Conservation (phyloP, 2,888 invertebrate genomes). For the Nematopogon swammerdamellus region DNA sequence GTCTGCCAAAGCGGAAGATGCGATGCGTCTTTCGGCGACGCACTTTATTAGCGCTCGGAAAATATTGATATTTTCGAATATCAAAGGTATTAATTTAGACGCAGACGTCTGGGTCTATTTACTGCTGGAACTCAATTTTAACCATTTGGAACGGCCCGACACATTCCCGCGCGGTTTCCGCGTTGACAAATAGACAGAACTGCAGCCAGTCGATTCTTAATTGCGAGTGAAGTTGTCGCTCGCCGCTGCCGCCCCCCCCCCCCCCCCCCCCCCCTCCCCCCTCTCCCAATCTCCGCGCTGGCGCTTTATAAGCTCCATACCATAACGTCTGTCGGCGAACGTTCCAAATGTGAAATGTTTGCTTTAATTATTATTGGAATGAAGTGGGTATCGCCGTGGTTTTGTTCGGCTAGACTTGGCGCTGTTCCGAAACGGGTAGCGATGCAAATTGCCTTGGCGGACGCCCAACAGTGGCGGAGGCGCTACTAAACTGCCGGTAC, state of each 20-base stretch:
- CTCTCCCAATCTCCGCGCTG: slow-evolving; percentile 20
- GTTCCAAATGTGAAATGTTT: slow-evolving; percentile 51
- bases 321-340: slow-evolving; percentile 47
- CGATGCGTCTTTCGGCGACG: slow-evolving; percentile 25
- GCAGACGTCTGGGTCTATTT: slow-evolving; percentile 28
- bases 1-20: slow-evolving; percentile 45
- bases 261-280: not conserved
- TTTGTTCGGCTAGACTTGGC: slow-evolving; percentile 59
- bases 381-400: slow-evolving; percentile 54
- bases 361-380: slow-evolving; percentile 59
- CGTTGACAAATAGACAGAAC: slow-evolving; percentile 47
- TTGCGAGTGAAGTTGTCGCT: slow-evolving; percentile 27
- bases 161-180: slow-evolving; percentile 28
- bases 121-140: slow-evolving; percentile 19
- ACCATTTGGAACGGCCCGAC: slow-evolving; percentile 45
- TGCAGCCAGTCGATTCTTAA: slow-evolving; percentile 42
- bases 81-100: slow-evolving; percentile 52
- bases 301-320: slow-evolving; percentile 56
- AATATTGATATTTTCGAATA: slow-evolving; percentile 51
- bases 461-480: slow-evolving; percentile 50
- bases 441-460: slow-evolving; percentile 57
- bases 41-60: slow-evolving; percentile 44
- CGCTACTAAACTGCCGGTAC: slow-evolving; percentile 34
- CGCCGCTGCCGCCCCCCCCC: not conserved
- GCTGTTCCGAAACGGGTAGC: slow-evolving; percentile 56